Base-by-base conservation (phyloP, 2,113 vertebrate genomes). In the Capreolus pygargus region DNA sequence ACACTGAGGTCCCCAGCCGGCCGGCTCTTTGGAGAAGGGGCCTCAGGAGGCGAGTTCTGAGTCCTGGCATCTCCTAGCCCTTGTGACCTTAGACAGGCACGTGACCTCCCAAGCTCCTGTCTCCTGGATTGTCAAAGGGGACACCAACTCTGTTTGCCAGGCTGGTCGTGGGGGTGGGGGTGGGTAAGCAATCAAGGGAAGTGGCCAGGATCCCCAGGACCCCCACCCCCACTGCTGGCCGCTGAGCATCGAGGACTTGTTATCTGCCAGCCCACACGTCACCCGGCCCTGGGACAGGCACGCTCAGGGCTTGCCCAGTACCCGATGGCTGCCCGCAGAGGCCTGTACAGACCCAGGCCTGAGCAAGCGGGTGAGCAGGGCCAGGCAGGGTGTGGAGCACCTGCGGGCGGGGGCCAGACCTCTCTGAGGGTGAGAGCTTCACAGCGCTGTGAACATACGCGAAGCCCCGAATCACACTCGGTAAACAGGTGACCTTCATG, bases 1-100 rank as follows among this genome's bases (percentile, higher is more conserved):
- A 5, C 28, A 0, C 21, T 1, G 4, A 39, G 1, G 10, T 43
- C 39, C 33, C 50, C 39, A 9, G 21, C 28, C 0, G 0, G 78
- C 36, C 16, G 2, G n/a, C 76, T 25, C 76, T 17, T 19, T 11
- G n/a, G 70, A 52, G 30, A 74, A 61, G 39, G 12, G 25, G 27
- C 1, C 2, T 39, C 14, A 50, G 55, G 74, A 33, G 47, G 15
- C 1, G 15, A 84, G 8, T 28, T 6, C 11, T 23, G 43, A 21
- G 23, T 67, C 70, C 39, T 5, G 43, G 78, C 7, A 7, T 33
- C 58, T 52, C 67, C 67, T 2, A 25, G 50, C 19, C 43, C 74
- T 11, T 5, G 1, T 81, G 87, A 60, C 43, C 58, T 33, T 30
- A 12, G 15, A 47, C 13, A 33, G 33, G 6, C 33, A 4, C 7